Evolutionary conservation across 2,113 vertebrate species (phyloP).

Genomic region (Nothobranchius kuhntae): DNA sequence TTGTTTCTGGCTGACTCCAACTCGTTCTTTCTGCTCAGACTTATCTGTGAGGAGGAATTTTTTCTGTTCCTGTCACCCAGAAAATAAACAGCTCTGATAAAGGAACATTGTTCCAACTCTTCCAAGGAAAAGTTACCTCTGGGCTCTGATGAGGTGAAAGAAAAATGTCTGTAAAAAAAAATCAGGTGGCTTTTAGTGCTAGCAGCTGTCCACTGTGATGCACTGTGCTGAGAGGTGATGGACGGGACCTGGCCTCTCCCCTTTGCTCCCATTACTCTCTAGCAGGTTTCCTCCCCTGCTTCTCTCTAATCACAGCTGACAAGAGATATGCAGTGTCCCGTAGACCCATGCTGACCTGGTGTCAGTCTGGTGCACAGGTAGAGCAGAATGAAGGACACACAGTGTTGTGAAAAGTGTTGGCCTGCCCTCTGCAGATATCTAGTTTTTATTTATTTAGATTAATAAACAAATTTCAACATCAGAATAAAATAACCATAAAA

Average conservation of each 20-base stretch:
- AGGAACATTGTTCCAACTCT: slow-evolving; percentile 42
- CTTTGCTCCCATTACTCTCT: slow-evolving; percentile 60
- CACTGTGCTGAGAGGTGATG: slow-evolving; percentile 48
- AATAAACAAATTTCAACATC: too few species aligned
- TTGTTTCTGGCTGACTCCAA: slow-evolving; percentile 23
- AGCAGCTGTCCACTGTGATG: slow-evolving; percentile 40
- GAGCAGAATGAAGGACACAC: not conserved
- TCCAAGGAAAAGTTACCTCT: slow-evolving; percentile 26
- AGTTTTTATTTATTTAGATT: too few species aligned
- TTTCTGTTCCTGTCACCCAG: slow-evolving; percentile 47
- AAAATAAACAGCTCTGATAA: slow-evolving; percentile 45
- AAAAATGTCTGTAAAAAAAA: slow-evolving; percentile 28
- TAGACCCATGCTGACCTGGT: slow-evolving; percentile 32
- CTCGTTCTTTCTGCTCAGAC: slow-evolving; percentile 22
- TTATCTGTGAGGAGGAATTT: slow-evolving; percentile 46
- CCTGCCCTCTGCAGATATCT: too few species aligned
- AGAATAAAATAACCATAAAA: too few species aligned
- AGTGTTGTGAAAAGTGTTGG: not conserved
- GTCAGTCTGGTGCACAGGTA: slow-evolving; percentile 18
- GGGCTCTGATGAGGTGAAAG: slow-evolving; percentile 16
- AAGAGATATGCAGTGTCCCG: slow-evolving; percentile 38
- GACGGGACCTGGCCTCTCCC: slow-evolving; percentile 61
- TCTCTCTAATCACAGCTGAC: slow-evolving; percentile 63
- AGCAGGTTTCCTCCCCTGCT: slow-evolving; percentile 41
- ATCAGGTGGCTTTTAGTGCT: slow-evolving; percentile 29